These are phyloP conservation scores for Cryptocephalus moraei DNA, from an alignment of 2,888 invertebrate genomes.

Conservation along the genomic window DNA sequence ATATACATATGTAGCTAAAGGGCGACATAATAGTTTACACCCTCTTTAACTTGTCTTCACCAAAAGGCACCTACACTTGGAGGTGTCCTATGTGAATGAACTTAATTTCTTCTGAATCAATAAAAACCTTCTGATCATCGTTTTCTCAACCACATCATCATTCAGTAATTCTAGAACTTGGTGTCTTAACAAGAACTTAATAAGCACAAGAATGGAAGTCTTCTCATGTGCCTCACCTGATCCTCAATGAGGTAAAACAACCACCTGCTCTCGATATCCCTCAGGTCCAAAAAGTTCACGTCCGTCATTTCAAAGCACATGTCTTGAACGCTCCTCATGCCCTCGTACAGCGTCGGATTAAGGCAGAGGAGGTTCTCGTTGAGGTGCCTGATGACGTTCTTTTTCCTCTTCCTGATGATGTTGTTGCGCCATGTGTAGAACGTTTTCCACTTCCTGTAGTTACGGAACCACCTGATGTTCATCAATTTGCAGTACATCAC, in stretches of 20 bases:
- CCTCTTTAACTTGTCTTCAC: no score
- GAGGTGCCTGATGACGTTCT: conserved; percentile 47
- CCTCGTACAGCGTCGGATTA: conserved; percentile 60
- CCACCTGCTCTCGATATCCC: conserved; percentile 40
- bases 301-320: conserved; percentile 56
- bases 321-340: conserved; percentile 58
- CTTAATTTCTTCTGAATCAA: no score
- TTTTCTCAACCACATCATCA: no score
- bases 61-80: no score
- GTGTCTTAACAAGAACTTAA: no score
- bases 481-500: conserved; percentile 68
- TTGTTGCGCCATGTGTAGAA: conserved; percentile 28
- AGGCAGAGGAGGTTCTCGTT: conserved; percentile 62
- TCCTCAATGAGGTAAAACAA: conserved; percentile 62
- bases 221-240: conserved; percentile 40
- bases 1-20: no score
- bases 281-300: conserved; percentile 51
- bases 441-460: conserved; percentile 61
- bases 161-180: no score
- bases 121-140: no score
- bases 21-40: no score
- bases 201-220: neutral
- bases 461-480: conserved; percentile 57
- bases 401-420: conserved; percentile 58
- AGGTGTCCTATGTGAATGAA: no score